A percentile compares a stretch with the other conserved stretches of the same genome.
These are phyloP conservation scores for Tricholaema leucomelas DNA, from an alignment of 2,113 vertebrate genomes.

Conservation along the genomic window DNA sequence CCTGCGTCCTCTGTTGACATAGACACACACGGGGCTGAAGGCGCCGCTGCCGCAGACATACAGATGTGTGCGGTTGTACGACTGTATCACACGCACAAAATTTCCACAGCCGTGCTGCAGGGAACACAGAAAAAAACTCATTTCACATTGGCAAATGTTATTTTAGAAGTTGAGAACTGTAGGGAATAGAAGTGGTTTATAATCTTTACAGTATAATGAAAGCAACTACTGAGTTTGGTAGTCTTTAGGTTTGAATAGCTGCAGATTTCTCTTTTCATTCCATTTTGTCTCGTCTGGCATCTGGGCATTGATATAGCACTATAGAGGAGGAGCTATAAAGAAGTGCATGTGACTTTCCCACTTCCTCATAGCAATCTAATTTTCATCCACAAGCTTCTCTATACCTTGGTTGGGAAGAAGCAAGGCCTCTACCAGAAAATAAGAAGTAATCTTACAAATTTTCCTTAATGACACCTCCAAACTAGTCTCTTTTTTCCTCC, in stretches of 20 bases:
- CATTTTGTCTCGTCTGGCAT: not conserved
- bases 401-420: not conserved
- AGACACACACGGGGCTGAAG: constrained; percentile 93
- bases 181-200: not conserved
- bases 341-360: not conserved
- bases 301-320: not conserved
- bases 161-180: not conserved
- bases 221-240: not conserved
- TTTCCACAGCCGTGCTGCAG: constrained; percentile 94
- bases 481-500: not conserved
- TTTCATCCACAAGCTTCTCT: not conserved
- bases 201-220: not conserved
- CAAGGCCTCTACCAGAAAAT: not conserved
- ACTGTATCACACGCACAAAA: constrained; percentile 93
- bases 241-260: not conserved
- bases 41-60: constrained; percentile 96
- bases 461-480: not conserved
- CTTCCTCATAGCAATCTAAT: not conserved
- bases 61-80: constrained; percentile 93
- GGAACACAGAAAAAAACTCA: not conserved
- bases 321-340: not conserved
- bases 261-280: not conserved
- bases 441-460: not conserved
- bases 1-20: constrained; percentile 91
- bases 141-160: not conserved